phyloP scores from a whole-genome alignment of 1,140 invertebrate species.

The Scaptomyza montana region DNA sequence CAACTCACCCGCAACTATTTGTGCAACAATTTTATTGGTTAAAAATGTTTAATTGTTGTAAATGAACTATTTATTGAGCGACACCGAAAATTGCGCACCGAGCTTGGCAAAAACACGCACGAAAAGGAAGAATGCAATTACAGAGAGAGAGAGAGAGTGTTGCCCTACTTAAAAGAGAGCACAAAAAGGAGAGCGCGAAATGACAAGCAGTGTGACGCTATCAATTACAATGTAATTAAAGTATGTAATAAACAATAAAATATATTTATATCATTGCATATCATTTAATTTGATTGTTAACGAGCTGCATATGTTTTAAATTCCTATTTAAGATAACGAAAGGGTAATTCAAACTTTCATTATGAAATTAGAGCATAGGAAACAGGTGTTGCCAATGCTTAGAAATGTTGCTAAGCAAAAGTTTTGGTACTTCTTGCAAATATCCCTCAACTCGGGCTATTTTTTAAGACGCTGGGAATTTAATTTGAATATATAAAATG shows the following conservation, averaged over 20 bases:
- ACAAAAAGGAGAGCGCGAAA: neutral
- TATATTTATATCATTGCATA: neutral
- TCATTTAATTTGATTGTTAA: no score
- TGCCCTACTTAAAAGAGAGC: conserved; percentile 1
- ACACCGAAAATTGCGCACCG: neutral
- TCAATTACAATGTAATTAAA: neutral
- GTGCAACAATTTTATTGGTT: neutral
- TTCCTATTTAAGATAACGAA: neutral
- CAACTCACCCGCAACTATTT: conserved; percentile 23
- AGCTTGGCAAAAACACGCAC: neutral
- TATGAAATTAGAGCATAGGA: neutral
- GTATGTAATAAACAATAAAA: neutral
- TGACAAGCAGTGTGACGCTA: conserved; percentile 19
- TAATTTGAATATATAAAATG: neutral
- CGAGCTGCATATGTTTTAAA: neutral
- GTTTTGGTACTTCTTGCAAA: neutral
- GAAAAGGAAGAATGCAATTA: conserved; percentile 7
- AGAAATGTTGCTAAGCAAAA: conserved; percentile 1
- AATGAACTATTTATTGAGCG: neutral
- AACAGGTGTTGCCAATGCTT: neutral
- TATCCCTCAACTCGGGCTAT: neutral
- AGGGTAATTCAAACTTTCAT: neutral
- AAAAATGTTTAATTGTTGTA: conserved; percentile 6
- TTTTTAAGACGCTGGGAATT: neutral
- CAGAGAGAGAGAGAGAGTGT: conserved; percentile 14